Evolutionary conservation across 2,797 vertebrate genomes (phyloP).

Genomic region (Adelosebastes latens): DNA sequence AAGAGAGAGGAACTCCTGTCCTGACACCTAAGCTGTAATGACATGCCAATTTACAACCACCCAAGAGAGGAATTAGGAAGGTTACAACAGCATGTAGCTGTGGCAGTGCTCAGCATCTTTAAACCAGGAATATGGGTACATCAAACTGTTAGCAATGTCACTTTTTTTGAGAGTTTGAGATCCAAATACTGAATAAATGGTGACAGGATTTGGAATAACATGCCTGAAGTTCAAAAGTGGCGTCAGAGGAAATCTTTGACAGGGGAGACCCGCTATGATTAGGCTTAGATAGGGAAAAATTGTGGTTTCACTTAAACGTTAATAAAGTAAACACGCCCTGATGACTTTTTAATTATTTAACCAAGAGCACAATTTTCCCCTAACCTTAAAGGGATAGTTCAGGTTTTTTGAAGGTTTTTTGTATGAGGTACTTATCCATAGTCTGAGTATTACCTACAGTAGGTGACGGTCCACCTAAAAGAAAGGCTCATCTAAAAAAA

Average conservation of each 20-base stretch:
- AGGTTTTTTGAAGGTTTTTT: too few relatives aligned
- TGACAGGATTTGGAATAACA: neutral
- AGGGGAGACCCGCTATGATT: neutral
- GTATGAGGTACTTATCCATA: too few relatives aligned
- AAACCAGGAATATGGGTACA: neutral
- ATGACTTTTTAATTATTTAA: neutral
- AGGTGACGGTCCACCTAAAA: too few relatives aligned
- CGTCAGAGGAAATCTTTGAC: neutral
- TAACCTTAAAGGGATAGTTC: neutral
- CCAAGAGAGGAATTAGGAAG: constrained; percentile 51
- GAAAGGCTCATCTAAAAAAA: too few relatives aligned
- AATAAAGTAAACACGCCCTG: neutral
- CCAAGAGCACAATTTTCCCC: too few relatives aligned
- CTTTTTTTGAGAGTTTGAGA: neutral
- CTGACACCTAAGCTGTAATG: constrained; percentile 41
- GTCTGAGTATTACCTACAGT: too few relatives aligned
- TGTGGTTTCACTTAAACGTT: neutral
- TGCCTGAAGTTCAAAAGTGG: neutral
- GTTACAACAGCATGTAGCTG: constrained; percentile 29
- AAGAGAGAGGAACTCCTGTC: constrained; percentile 39
- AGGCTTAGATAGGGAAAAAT: neutral
- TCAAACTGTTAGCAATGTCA: neutral
- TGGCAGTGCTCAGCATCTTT: constrained; percentile 25
- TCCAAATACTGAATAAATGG: neutral
- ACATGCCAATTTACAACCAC: constrained; percentile 59